These are phyloP conservation scores for Raja brachyura DNA, from an alignment of 2,113 vertebrate genomes.

Conservation along the genomic window DNA sequence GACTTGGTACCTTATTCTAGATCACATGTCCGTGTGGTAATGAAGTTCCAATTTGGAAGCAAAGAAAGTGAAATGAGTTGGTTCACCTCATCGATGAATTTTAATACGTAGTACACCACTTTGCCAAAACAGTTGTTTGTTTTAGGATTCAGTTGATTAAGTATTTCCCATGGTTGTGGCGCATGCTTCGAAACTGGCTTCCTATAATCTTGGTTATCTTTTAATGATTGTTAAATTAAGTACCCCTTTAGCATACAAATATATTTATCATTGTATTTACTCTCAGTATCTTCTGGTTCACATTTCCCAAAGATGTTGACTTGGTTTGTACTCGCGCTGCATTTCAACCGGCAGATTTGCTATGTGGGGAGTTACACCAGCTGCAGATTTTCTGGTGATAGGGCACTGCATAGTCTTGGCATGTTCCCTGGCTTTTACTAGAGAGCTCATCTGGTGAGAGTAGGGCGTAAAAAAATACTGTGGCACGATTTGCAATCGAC, in stretches of 20 bases:
- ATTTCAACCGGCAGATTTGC: neutral
- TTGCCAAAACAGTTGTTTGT: neutral
- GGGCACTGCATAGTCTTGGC: neutral
- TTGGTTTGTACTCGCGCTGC: neutral
- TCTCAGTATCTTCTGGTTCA: neutral
- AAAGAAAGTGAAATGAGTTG: neutral
- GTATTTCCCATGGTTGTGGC: neutral
- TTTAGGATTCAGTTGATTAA: neutral
- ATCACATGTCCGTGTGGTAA: neutral
- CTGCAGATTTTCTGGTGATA: neutral
- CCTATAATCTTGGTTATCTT: neutral
- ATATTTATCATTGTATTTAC: neutral
- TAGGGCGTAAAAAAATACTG: neutral
- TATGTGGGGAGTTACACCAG: neutral
- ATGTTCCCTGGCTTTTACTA: neutral
- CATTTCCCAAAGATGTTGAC: neutral
- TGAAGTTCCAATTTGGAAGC: neutral
- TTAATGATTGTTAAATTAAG: too few relatives aligned
- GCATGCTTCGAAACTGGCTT: neutral
- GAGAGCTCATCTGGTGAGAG: neutral
- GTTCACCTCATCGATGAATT: neutral
- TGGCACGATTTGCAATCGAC: neutral
- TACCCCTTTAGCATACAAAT: neutral
- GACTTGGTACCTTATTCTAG: neutral
- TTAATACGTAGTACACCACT: neutral